A percentile compares a stretch with the other conserved stretches of the same genome.
Conservation (phyloP, 2,888 invertebrate species). For the Troglohyphantes excavatus region DNA sequence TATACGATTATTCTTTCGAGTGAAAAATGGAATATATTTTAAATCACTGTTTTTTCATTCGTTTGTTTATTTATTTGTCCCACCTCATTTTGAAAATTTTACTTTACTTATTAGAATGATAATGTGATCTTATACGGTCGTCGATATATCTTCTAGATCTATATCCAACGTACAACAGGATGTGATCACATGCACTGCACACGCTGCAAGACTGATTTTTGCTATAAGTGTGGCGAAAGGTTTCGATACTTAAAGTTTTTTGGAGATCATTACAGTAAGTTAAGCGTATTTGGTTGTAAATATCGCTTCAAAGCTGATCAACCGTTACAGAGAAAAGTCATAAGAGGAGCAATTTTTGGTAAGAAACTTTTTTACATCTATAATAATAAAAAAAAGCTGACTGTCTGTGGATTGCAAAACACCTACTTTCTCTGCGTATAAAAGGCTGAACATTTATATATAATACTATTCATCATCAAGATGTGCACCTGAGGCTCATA, state of each 20-base stretch:
- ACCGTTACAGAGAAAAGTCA: conserved; percentile 81
- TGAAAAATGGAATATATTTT: too few species aligned
- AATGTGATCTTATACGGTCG: too few species aligned
- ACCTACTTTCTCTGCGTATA: too few species aligned
- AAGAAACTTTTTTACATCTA: conserved; percentile 59
- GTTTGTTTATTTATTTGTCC: too few species aligned
- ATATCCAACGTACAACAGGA: conserved; percentile 83
- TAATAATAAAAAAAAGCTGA: not conserved
- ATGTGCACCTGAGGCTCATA: too few species aligned
- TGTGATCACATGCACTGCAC: conserved; percentile 84
- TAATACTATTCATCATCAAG: too few species aligned
- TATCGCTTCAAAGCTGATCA: conserved; percentile 82
- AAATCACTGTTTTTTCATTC: too few species aligned
- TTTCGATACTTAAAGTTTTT: conserved; percentile 82
- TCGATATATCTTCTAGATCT: conserved; percentile 81
- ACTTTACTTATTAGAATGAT: too few species aligned
- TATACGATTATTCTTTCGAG: too few species aligned
- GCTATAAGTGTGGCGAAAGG: conserved; percentile 83
- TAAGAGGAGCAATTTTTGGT: conserved; percentile 83
- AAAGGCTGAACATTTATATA: too few species aligned
- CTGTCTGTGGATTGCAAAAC: too few species aligned
- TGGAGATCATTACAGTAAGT: conserved; percentile 83
- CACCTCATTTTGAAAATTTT: too few species aligned
- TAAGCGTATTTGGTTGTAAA: conserved; percentile 83
- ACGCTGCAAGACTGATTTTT: conserved; percentile 83